Base-by-base conservation (phyloP, 2,888 invertebrate species). In the Plebejus argus region DNA sequence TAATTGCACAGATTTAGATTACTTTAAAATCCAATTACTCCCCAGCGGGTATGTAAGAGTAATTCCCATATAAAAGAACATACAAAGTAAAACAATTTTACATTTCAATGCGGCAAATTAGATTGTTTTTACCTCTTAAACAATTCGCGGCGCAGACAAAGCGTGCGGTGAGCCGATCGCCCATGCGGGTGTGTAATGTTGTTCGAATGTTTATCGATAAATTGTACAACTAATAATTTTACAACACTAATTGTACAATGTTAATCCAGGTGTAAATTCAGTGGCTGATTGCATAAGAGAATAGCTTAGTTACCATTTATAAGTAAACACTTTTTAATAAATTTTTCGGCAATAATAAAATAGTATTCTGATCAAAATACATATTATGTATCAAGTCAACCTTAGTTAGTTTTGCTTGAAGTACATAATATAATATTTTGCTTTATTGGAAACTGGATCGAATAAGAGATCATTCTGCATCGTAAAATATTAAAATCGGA, bases 81-180 rank as follows among this genome's bases (percentile, higher is more conserved):
- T 15, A 66, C 28, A 66, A 66, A 66, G 66, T 66, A 66, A 66
- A 66, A 28, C 66, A 66, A 71, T 49, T 74, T 74, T 74, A 92
- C 88, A 92, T 90, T 91, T 88, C 85, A 91, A 89, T 86, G 89
- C 91, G 90, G 90, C 91, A 93, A 93, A 93, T 93, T 93, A 91
- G 91, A 93, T 92, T 93, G 91, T 91, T 92, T 92, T 92, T 92
- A 93, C 92, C 93, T 92, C 92, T 93, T 93, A 89, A 92, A 93
- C 91, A 93, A 92, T 93, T 91, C 92, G 93, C 87, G 92, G 90
- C 87, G 88, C 88, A 89, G 90, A 93, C 92, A 93, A 92, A 93
- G 90, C 91, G 90, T 85, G 90, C 90, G 93, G 93, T 93, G 93
- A 93, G 93, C 93, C 91, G 91, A 92, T 92, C 92, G 92, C 93